A percentile compares a stretch with the other conserved stretches of the same genome.
phyloP scores from a whole-genome alignment of 2,797 vertebrate genomes.

The Phoeniculus purpureus region DNA sequence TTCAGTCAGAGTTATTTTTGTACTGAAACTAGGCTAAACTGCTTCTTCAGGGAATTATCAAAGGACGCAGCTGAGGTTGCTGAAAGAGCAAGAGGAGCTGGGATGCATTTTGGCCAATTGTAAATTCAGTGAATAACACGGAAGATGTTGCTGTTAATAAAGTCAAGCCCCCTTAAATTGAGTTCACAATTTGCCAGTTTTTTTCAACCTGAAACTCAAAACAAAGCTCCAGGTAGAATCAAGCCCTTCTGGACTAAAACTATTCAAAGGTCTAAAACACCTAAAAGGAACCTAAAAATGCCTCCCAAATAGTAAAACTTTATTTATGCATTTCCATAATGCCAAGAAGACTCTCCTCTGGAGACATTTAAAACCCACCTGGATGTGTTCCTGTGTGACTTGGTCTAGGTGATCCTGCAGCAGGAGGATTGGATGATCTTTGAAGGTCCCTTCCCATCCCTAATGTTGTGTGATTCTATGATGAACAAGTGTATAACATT shows the following conservation, averaged over 20 bases:
- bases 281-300: not conserved
- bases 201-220: constrained; percentile 5
- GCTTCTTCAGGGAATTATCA: constrained; percentile 10
- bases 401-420: too few species aligned
- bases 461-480: too few species aligned
- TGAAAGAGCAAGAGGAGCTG: not conserved
- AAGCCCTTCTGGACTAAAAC: not conserved
- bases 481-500: not conserved
- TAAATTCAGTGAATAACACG: not conserved
- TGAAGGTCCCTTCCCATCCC: too few species aligned
- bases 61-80: not conserved
- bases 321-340: not conserved
- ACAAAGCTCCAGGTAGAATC: not conserved
- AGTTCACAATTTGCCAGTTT: not conserved
- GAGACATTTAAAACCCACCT: too few species aligned
- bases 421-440: too few species aligned
- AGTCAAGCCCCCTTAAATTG: not conserved
- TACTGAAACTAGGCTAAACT: not conserved
- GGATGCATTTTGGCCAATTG: not conserved
- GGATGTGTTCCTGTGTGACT: too few species aligned
- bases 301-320: not conserved
- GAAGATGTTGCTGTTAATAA: not conserved
- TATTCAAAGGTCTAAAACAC: not conserved
- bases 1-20: constrained; percentile 18
- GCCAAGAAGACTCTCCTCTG: not conserved